These are phyloP conservation scores for Brachionus sp. DNA, from an alignment of 1,140 invertebrate species.

Conservation along the genomic window DNA sequence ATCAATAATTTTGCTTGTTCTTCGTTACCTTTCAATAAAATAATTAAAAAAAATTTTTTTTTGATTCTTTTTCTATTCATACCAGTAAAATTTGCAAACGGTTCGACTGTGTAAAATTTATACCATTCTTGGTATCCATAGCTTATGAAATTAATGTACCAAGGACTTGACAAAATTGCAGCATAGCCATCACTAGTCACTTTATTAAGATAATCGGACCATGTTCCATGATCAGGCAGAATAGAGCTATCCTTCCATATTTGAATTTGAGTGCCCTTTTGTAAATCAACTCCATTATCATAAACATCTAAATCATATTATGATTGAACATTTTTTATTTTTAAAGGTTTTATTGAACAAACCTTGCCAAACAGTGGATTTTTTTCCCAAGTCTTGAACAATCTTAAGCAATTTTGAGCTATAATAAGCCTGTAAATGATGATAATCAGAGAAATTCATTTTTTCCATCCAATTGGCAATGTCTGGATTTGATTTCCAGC, in stretches of 20 bases:
- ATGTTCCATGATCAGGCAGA: not conserved
- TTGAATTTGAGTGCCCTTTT: conserved; percentile 45
- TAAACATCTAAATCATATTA: conserved; percentile 66
- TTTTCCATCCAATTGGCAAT: conserved; percentile 69
- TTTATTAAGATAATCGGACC: conserved; percentile 51
- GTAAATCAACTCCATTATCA: conserved; percentile 34
- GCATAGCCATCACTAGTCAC: conserved; percentile 65
- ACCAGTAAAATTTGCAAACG: conserved; percentile 53
- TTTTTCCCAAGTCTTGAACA: conserved; percentile 8
- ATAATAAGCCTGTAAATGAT: conserved; percentile 63
- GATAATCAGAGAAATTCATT: conserved; percentile 58
- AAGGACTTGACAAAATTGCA: conserved; percentile 72
- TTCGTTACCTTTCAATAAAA: not conserved
- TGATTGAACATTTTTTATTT: conserved; percentile 81
- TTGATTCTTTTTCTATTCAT: not conserved
- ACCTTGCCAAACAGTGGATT: conserved; percentile 44
- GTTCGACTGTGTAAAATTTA: conserved; percentile 45
- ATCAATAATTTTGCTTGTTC: conserved; percentile 51
- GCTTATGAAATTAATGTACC: conserved; percentile 76
- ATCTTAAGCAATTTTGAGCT: conserved; percentile 43
- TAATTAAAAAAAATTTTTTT: conserved; percentile 12
- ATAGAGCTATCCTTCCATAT: conserved; percentile 46
- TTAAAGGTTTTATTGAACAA: conserved; percentile 53
- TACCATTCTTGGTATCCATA: conserved; percentile 58
- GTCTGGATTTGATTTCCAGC: conserved; percentile 75